A percentile compares a stretch with the other conserved stretches of the same genome.
These are phyloP conservation scores for Chiloscyllium plagiosum DNA, from an alignment of 2,113 vertebrate species.

Conservation along the genomic window DNA sequence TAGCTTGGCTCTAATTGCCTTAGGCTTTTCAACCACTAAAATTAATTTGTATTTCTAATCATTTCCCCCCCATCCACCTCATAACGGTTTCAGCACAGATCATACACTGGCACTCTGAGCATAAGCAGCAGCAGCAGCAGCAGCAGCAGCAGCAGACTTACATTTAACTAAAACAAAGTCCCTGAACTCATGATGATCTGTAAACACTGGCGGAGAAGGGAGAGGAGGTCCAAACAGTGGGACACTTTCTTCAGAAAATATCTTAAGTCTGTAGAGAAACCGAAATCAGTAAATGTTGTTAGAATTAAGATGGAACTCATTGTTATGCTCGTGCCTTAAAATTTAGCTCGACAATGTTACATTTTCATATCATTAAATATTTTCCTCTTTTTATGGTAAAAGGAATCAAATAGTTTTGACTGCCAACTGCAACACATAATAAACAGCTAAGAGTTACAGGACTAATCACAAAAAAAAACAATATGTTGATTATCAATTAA, in stretches of 20 bases:
- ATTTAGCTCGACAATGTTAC: neutral
- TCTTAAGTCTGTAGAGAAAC: constrained; percentile 74
- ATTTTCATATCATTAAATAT: neutral
- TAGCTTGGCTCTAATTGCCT: neutral
- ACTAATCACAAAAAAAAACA: neutral
- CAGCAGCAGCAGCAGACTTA: constrained; percentile 54
- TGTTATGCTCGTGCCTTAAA: neutral
- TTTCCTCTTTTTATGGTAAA: neutral
- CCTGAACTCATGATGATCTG: constrained; percentile 98
- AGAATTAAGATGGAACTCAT: neutral
- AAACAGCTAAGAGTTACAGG: neutral
- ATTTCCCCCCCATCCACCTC: neutral
- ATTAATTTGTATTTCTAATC: neutral
- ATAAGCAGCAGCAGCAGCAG: constrained; percentile 19
- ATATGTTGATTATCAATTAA: neutral
- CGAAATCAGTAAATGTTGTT: constrained; percentile 36
- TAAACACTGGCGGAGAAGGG: constrained; percentile 89
- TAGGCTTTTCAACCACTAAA: neutral
- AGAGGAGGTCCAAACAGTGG: constrained; percentile 94
- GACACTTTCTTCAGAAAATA: constrained; percentile 97
- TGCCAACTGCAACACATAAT: neutral
- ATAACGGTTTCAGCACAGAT: too few relatives aligned
- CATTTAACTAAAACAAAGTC: constrained; percentile 98
- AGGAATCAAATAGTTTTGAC: neutral
- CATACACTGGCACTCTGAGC: neutral